Percentiles rank a stretch among this genome's conserved stretches.
phyloP scores from a whole-genome alignment of 2,888 invertebrate species.

The Xestia c-nigrum region DNA sequence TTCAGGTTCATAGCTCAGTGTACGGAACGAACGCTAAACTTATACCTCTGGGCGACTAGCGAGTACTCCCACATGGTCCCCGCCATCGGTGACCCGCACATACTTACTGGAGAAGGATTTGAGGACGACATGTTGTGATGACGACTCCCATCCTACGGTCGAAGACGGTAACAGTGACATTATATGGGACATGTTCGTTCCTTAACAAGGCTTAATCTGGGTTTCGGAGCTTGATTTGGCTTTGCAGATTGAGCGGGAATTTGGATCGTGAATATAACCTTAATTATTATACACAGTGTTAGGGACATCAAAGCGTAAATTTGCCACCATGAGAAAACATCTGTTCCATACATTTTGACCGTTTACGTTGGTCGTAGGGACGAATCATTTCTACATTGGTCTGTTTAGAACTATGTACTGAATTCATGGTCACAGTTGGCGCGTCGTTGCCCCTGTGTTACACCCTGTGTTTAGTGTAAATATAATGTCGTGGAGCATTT shows the following conservation, averaged over 20 bases:
- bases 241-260: background rate
- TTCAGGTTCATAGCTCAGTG: slow-evolving; percentile 97
- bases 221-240: background rate
- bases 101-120: slow-evolving; percentile 81
- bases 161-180: background rate
- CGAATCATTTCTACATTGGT: background rate
- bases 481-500: slow-evolving; percentile 54
- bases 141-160: background rate
- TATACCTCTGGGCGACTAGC: slow-evolving; percentile 96
- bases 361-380: too few relatives aligned
- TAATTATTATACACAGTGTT: background rate
- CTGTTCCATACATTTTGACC: background rate
- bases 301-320: background rate
- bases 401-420: background rate
- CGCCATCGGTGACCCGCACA: slow-evolving; percentile 90
- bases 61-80: slow-evolving; percentile 93
- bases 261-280: slow-evolving; percentile 1
- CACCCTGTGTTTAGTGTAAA: slow-evolving; percentile 31
- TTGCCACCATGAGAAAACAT: background rate
- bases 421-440: too few relatives aligned
- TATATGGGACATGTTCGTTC: background rate
- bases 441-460: background rate
- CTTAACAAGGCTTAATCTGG: background rate
- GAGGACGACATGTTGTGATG: slow-evolving; percentile 81
- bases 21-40: slow-evolving; percentile 96